Evolutionary conservation across 2,888 invertebrate species (phyloP), one percentile per base, ranked within the genome.

Genomic region (Lamellibrachia satsuma): DNA sequence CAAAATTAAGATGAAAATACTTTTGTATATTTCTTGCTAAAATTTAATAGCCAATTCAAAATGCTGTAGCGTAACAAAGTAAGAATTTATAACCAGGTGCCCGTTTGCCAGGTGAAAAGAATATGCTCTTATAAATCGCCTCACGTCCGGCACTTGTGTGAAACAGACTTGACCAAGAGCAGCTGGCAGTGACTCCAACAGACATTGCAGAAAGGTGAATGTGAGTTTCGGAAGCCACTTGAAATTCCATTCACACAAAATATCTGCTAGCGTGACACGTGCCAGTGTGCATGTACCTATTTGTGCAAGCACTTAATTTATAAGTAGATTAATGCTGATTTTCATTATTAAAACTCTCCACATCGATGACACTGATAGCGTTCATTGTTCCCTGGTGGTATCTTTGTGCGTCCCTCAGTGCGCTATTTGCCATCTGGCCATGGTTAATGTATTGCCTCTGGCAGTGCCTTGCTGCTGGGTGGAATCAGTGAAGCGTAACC

Each of bases 271-370:
- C 75, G 75, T 6, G 22, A 75, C 75, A n/a, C 75, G 75, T 75
- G 75, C 22, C 75, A 75, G 75, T n/a, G n/a, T 3, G 22, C 75
- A 75, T 15, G n/a, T 75, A 3, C 22, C 75, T 75, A 75, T 75
- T n/a, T 75, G 15, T 75, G 75, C 22, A 22, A 22, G 75, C 75
- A n/a, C 75, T 75, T 75, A 75, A 75, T 75, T 75, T 22, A 75
- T 75, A 75, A 75, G 75, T 75, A 75, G 75, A 75, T 75, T 75
- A 75, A 75, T 75, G 75, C 75, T 75, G 75, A 75, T 75, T 75
- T 75, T 75, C 75, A 75, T 75, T 75, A 75, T 75, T 75, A 75
- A 75, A 75, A 75, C 75, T 15, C 39, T 39, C 22, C 4, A 75
- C n/a, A 75, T n/a, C 9, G 75, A 75, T 22, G 75, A 6, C 75